Conservation (phyloP, 2,888 invertebrate species). For the Protodeltote pygarga region DNA sequence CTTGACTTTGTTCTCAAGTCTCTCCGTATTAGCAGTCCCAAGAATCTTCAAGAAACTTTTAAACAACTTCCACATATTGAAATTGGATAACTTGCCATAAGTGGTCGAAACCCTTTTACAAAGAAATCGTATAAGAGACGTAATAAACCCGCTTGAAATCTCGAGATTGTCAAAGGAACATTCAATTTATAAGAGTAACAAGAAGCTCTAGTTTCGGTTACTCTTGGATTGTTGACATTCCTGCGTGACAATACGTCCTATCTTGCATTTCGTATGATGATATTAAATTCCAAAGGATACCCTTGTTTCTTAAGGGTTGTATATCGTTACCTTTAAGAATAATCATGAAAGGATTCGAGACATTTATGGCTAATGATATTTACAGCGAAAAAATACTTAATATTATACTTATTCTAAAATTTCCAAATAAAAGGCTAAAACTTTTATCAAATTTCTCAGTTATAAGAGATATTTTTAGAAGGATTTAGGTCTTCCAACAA, state of each 20-base stretch:
- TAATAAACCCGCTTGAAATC: constrained; percentile 24
- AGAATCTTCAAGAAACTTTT: constrained; percentile 19
- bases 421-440: no score
- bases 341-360: no score
- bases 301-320: constrained; percentile 9
- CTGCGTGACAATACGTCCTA: constrained; percentile 11
- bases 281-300: constrained; percentile 34
- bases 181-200: constrained; percentile 28
- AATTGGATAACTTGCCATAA: constrained; percentile 40
- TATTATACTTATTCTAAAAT: no score
- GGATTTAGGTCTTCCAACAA: no score
- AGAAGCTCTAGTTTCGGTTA: constrained; percentile 13
- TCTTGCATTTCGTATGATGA: constrained; percentile 32
- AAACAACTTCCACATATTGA: constrained; percentile 29
- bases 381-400: no score
- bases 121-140: constrained; percentile 35
- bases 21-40: background rate
- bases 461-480: no score
- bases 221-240: constrained; percentile 19
- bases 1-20: constrained; percentile 11
- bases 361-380: no score
- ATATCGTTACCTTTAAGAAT: no score
- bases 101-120: constrained; percentile 30
- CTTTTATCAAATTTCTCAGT: no score
- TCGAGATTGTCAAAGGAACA: constrained; percentile 28